Conservation (phyloP, 2,797 vertebrate genomes). For the Pteronotus mesoamericanus region DNA sequence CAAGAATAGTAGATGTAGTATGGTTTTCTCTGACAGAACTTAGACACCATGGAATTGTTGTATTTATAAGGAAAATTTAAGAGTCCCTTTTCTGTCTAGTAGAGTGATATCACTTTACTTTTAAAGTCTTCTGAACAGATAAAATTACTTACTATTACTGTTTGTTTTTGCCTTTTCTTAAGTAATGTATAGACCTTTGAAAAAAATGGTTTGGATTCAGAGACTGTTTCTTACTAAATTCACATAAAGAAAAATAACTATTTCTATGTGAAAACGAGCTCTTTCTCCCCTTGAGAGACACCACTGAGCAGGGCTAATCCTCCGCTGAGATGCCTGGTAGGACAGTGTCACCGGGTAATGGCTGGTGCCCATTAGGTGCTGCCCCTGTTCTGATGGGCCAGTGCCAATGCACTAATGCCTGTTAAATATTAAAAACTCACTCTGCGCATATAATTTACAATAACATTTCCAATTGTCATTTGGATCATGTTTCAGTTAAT, state of each 20-base stretch:
- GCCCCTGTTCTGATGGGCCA: not conserved
- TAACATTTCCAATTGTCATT: not conserved
- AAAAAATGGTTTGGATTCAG: not conserved
- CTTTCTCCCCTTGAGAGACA: not conserved
- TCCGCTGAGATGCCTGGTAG: not conserved
- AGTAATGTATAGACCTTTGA: not conserved
- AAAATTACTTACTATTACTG: not conserved
- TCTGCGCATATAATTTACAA: not conserved
- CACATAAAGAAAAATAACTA: not conserved
- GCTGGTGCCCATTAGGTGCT: not conserved
- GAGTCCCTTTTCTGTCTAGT: not conserved
- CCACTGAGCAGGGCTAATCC: not conserved
- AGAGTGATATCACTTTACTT: not conserved
- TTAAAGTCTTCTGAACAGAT: not conserved
- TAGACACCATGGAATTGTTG: not conserved
- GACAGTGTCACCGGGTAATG: not conserved
- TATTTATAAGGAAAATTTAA: not conserved
- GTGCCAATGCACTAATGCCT: not conserved
- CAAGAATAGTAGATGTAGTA: not conserved
- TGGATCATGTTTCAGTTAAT: not conserved
- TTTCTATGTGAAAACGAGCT: not conserved
- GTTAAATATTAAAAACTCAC: not conserved
- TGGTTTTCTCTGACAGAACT: not conserved
- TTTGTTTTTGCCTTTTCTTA: not conserved
- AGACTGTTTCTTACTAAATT: not conserved